Evolutionary conservation across 2,888 invertebrate genomes (phyloP).

Genomic region (Hyposoter didymator): DNA sequence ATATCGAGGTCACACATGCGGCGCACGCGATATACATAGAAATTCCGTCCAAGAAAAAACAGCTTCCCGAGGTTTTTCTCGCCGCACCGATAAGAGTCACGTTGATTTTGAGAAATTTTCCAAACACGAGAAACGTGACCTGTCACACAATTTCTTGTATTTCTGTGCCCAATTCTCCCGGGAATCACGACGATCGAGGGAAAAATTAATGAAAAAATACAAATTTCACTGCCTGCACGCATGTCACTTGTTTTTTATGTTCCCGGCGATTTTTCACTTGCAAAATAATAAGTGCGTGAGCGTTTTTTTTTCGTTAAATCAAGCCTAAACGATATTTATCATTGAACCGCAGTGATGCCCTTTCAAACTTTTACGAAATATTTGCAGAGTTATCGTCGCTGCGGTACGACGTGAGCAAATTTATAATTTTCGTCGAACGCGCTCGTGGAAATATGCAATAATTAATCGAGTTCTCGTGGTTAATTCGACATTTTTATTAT

Average conservation of each 20-base stretch:
- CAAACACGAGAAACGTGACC: slow-evolving; percentile 13
- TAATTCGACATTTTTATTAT: not conserved
- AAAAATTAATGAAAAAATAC: not conserved
- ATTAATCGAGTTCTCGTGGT: not conserved
- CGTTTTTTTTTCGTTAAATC: not conserved
- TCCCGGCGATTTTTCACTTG: not conserved
- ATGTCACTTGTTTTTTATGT: not conserved
- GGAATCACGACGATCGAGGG: not conserved
- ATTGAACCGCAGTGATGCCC: slow-evolving; percentile 16
- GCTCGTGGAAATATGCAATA: not conserved
- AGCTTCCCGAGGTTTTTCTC: slow-evolving; percentile 29
- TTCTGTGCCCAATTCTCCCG: not conserved
- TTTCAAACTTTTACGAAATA: slow-evolving; percentile 4
- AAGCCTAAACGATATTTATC: slow-evolving; percentile 5
- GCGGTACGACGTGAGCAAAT: not conserved
- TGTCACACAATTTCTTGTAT: not conserved
- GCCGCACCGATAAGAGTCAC: slow-evolving; percentile 40
- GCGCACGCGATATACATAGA: not conserved
- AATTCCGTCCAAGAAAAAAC: slow-evolving; percentile 19
- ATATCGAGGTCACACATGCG: slow-evolving; percentile 43
- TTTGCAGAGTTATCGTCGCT: not conserved
- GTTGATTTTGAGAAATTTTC: slow-evolving; percentile 45
- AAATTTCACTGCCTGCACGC: not conserved
- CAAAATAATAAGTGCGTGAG: not conserved
- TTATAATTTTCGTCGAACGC: not conserved